Conservation (phyloP, 2,888 invertebrate species). For the Pandemis cinnamomeana region DNA sequence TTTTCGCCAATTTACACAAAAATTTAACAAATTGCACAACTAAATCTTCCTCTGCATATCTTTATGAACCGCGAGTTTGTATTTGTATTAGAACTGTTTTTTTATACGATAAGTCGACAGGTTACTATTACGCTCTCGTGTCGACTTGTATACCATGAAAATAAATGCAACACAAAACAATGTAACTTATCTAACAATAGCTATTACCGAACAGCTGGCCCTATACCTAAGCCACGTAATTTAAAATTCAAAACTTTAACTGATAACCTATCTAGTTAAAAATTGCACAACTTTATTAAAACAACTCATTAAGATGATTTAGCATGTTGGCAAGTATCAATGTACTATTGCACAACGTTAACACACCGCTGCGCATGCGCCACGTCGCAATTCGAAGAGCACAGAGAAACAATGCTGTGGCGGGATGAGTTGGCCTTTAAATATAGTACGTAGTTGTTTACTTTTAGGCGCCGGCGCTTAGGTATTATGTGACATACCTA, state of each 20-base stretch:
- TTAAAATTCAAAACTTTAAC: neutral
- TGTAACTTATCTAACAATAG: too few relatives aligned
- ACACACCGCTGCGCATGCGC: conserved; percentile 6
- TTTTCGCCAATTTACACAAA: too few relatives aligned
- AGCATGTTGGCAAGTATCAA: neutral
- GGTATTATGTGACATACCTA: neutral
- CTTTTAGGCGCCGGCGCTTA: conserved; percentile 26
- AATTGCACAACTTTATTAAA: conserved; percentile 1
- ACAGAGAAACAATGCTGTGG: conserved; percentile 20
- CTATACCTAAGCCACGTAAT: neutral
- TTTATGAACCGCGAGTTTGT: too few relatives aligned
- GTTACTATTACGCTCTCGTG: too few relatives aligned
- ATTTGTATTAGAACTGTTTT: too few relatives aligned
- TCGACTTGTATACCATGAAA: too few relatives aligned
- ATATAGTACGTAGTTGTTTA: neutral
- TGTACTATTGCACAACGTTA: conserved; percentile 19
- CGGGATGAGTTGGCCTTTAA: conserved; percentile 7
- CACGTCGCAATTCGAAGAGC: conserved; percentile 20
- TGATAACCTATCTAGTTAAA: neutral
- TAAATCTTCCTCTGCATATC: too few relatives aligned
- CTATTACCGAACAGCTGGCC: too few relatives aligned
- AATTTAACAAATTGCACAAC: too few relatives aligned
- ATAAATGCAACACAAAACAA: too few relatives aligned
- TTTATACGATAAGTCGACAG: too few relatives aligned
- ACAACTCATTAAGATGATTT: conserved; percentile 10